Evolutionary conservation across 2,888 invertebrate genomes (phyloP), one percentile per base, ranked within the genome.

Genomic region (Ctenicera cuprea): DNA sequence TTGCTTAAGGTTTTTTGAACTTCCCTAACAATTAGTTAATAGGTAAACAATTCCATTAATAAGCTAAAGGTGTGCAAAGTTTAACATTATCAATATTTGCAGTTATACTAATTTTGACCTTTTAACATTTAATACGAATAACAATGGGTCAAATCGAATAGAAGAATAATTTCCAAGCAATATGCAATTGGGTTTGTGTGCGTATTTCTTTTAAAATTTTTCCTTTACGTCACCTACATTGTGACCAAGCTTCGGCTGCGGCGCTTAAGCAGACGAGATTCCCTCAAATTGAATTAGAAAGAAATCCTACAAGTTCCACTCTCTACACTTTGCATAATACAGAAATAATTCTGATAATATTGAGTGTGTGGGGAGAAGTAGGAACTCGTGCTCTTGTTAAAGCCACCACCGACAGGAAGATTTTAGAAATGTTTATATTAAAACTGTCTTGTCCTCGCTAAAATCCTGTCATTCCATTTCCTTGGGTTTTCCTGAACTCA

Each of bases 231-330:
- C 73, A 73, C 63, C 43, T 61, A 33, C 67, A 45, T 41, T 66
- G 61, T 52, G 65, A 30, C 50, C 59, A 71, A 57, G 48, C 43
- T 64, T 22, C 16, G 18, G 26, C 30, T 30, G 22, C 22, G 18
- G 43, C 5, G 41, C 64, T 43, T 57, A 72, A 59, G 33, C 8
- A 18, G 63, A 22, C 45, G 67, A 62, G 68, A 62, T 69, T 69
- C 50, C 48, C 50, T 26, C 52, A 69, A 73, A 73, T 69, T 69
- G 57, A 73, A 73, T 73, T 73, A 73, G 73, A 69, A 69, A 65
- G 73, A 73, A 73, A 73, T 59, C 73, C 69, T 73, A 69, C 65
- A 73, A 73, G 64, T 63, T 64, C 63, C 59, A 37, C 50, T 59
- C 41, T 48, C 62, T n/a, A 41, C 64, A 14, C 30, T 63, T 54